Evolutionary conservation across 2,888 invertebrate species (phyloP).

Genomic region (Philonicus albiceps): DNA sequence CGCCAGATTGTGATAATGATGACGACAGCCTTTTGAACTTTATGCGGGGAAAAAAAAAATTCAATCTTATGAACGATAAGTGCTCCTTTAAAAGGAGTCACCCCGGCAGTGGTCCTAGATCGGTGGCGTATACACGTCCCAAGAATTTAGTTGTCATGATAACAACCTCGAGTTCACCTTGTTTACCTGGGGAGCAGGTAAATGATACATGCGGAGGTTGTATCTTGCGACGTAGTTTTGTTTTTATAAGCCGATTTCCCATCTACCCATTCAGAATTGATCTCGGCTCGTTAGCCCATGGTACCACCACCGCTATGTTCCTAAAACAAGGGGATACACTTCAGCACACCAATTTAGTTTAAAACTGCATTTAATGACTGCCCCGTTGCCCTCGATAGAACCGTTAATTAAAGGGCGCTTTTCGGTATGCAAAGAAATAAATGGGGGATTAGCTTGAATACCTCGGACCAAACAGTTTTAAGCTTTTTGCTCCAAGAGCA

Average conservation of each 20-base stretch:
- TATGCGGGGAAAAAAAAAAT: conserved; percentile 35
- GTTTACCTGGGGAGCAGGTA: background rate
- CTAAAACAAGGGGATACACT: background rate
- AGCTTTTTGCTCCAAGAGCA: background rate
- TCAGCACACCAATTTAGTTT: background rate
- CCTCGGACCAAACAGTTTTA: background rate
- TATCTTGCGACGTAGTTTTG: background rate
- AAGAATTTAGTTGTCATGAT: background rate
- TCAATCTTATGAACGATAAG: conserved; percentile 34
- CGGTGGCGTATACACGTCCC: background rate
- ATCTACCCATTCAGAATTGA: background rate
- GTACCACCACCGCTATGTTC: background rate
- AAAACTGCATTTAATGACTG: background rate
- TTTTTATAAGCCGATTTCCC: background rate
- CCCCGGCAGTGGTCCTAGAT: background rate
- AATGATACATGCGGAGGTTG: background rate
- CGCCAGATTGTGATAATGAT: conserved; percentile 24
- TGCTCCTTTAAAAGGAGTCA: conserved; percentile 9
- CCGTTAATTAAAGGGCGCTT: background rate
- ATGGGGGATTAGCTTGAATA: background rate
- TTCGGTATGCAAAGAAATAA: background rate
- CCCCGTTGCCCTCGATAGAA: background rate
- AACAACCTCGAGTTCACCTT: background rate
- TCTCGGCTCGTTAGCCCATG: background rate
- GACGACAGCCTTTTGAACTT: conserved; percentile 15